Conservation (phyloP, 2,888 invertebrate genomes). For the Tromatobia lineatoria region DNA sequence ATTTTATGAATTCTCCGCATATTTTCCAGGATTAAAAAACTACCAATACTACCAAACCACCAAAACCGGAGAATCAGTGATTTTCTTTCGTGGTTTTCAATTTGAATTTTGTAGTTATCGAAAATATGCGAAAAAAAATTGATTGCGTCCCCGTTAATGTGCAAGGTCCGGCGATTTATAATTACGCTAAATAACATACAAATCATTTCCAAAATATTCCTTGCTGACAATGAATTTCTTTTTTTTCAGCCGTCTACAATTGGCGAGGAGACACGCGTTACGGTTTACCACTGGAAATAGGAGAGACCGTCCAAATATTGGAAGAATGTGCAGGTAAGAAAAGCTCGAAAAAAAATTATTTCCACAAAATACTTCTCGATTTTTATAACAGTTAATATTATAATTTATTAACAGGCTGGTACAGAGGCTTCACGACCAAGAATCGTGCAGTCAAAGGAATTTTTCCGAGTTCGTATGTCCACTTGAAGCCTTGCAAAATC, state of each 20-base stretch:
- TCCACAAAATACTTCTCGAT: background rate
- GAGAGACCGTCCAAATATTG: constrained; percentile 96
- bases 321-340: constrained; percentile 94
- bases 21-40: no score
- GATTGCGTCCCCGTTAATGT: no score
- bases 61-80: no score
- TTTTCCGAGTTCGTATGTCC: constrained; percentile 93
- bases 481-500: constrained; percentile 91
- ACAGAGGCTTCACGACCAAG: constrained; percentile 93
- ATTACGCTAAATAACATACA: no score
- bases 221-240: constrained; percentile 53
- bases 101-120: no score
- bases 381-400: constrained; percentile 1
- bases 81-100: no score
- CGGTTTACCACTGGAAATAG: constrained; percentile 94
- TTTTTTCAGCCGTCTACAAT: constrained; percentile 94
- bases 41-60: no score
- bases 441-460: constrained; percentile 90
- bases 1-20: no score
- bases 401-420: constrained; percentile 89
- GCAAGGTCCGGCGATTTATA: no score
- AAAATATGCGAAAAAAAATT: no score
- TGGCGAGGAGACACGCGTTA: constrained; percentile 94
- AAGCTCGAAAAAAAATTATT: background rate
- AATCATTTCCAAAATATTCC: no score